Percentiles rank a stretch among this genome's conserved stretches.
Evolutionary conservation across 2,888 invertebrate species (phyloP).

Genomic region (Nephrotoma appendiculata): DNA sequence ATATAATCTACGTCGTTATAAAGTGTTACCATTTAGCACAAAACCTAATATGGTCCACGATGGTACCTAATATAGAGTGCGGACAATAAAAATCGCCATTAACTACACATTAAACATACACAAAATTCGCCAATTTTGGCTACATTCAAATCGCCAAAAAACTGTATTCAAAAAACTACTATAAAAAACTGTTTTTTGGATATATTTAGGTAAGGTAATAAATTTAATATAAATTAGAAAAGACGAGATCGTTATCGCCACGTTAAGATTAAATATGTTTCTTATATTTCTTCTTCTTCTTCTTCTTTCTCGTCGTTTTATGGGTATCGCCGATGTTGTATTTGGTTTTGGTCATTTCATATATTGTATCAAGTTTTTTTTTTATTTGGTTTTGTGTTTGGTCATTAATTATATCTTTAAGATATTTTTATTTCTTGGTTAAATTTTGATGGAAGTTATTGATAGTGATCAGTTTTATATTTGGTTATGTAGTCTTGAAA

Average conservation of each 20-base stretch:
- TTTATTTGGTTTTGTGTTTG: neutral
- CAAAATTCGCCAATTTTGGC: neutral
- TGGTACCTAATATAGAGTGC: neutral
- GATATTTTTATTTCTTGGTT: neutral
- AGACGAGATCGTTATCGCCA: conserved; percentile 4
- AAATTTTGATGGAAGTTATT: neutral
- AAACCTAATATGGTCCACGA: neutral
- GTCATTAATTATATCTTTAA: neutral
- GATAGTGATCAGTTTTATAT: neutral
- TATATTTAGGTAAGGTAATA: neutral
- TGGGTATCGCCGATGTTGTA: neutral
- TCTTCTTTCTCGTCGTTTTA: neutral
- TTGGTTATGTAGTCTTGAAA: neutral
- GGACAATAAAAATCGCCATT: neutral
- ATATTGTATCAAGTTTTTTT: neutral
- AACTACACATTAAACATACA: neutral
- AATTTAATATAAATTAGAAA: conserved; percentile 1
- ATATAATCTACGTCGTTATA: neutral
- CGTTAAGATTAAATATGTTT: neutral
- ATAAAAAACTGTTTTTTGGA: neutral
- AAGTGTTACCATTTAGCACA: neutral
- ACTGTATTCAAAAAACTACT: neutral
- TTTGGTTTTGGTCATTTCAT: neutral
- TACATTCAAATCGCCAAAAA: neutral
- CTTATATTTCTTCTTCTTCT: neutral